Percentiles rank a stretch among this genome's conserved stretches.
Conservation (phyloP, 1,140 invertebrate genomes). For the Vanessa atalanta region DNA sequence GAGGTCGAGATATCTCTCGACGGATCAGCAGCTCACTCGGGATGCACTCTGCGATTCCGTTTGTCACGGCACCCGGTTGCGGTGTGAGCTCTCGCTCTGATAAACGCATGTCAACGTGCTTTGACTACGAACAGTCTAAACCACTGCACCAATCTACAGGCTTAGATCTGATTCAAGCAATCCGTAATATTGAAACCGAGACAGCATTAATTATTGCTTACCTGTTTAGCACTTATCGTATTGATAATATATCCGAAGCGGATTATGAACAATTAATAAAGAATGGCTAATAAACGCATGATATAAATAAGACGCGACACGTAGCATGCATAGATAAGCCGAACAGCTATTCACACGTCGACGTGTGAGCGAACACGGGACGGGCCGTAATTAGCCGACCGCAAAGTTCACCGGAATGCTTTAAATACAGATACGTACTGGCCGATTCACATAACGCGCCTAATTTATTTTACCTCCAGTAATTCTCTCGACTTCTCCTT, state of each 20-base stretch:
- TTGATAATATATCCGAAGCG: not conserved
- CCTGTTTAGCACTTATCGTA: not conserved
- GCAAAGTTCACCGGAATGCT: slow-evolving; percentile 62
- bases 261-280: not conserved
- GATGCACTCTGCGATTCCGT: slow-evolving; percentile 77
- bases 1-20: slow-evolving; percentile 76
- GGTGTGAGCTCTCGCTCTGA: slow-evolving; percentile 71
- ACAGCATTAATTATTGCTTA: slow-evolving; percentile 1
- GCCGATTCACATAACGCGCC: slow-evolving; percentile 42
- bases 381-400: slow-evolving; percentile 61
- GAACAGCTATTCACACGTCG: slow-evolving; percentile 27
- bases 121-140: slow-evolving; percentile 63
- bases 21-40: slow-evolving; percentile 76
- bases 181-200: not conserved
- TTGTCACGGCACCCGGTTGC: slow-evolving; percentile 71
- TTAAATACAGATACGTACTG: slow-evolving; percentile 45
- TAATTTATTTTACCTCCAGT: slow-evolving; percentile 44
- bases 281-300: not conserved
- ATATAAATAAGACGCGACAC: slow-evolving; percentile 2
- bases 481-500: slow-evolving; percentile 22
- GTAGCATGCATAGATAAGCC: slow-evolving; percentile 6
- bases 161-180: slow-evolving; percentile 38
- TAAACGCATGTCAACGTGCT: slow-evolving; percentile 75
- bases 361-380: slow-evolving; percentile 29
- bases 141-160: slow-evolving; percentile 46